Conservation (phyloP, 2,113 vertebrate species). For the Platycercus adscitus region DNA sequence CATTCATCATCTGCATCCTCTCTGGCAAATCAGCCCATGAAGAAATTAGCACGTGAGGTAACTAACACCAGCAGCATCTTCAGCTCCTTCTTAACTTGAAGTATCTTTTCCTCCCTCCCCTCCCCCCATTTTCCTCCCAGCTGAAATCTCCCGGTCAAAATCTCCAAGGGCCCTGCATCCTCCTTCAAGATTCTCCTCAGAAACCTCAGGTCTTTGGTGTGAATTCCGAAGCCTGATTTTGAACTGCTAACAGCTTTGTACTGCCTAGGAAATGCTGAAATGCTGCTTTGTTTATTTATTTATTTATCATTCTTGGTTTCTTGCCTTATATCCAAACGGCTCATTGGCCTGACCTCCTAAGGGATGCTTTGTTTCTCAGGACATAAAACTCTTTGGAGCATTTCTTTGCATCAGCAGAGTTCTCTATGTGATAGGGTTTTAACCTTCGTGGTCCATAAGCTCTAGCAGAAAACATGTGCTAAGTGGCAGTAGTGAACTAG, state of each 20-base stretch:
- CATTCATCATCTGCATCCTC: background rate
- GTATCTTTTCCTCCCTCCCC: background rate
- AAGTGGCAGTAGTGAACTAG: background rate
- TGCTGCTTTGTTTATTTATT: background rate
- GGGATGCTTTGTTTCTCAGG: background rate
- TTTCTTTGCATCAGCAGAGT: background rate
- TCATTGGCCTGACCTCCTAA: slow-evolving; percentile 4
- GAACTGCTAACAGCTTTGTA: background rate
- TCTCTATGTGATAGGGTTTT: background rate
- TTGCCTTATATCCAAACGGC: background rate
- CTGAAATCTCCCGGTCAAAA: background rate
- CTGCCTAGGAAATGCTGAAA: background rate
- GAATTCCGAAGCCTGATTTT: background rate
- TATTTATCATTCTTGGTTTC: background rate
- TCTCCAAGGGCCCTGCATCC: background rate
- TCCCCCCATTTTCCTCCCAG: background rate
- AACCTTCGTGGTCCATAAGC: background rate
- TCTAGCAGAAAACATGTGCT: background rate
- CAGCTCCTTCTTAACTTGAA: background rate
- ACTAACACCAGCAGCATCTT: background rate
- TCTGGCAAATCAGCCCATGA: background rate
- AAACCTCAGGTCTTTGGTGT: background rate
- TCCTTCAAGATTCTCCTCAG: background rate
- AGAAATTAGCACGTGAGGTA: background rate
- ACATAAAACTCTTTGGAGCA: slow-evolving; percentile 12